phyloP scores from a whole-genome alignment of 2,797 vertebrate genomes.

The Argyrosomus regius region DNA sequence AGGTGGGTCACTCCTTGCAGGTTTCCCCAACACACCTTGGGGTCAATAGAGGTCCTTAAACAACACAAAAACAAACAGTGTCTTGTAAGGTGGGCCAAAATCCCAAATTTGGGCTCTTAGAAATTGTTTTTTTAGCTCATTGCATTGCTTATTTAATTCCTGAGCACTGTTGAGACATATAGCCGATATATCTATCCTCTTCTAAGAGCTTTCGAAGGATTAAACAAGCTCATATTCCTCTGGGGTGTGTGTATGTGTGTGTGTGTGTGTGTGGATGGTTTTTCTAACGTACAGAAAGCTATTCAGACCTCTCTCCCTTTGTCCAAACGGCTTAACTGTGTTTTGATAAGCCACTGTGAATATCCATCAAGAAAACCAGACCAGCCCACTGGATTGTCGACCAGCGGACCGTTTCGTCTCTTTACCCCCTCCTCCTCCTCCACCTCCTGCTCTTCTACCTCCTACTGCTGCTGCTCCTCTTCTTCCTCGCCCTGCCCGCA shows the following conservation, averaged over 20 bases:
- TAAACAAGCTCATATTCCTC: slow-evolving; percentile 42
- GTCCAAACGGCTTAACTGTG: slow-evolving; percentile 68
- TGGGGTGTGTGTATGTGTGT: not conserved
- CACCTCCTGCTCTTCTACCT: not conserved
- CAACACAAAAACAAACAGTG: not conserved
- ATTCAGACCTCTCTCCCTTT: slow-evolving; percentile 50
- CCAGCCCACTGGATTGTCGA: slow-evolving; percentile 72
- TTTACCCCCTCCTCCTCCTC: not conserved
- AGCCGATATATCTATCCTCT: slow-evolving; percentile 24
- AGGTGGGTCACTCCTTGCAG: not conserved
- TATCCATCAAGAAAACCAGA: slow-evolving; percentile 76
- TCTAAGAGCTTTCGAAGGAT: slow-evolving; percentile 45
- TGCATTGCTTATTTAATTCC: not conserved
- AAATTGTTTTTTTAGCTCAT: not conserved
- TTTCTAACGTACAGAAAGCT: slow-evolving; percentile 33
- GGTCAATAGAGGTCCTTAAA: not conserved
- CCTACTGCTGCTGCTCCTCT: not conserved
- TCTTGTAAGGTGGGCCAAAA: not conserved
- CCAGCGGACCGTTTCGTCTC: slow-evolving; percentile 50
- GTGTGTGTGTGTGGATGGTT: slow-evolving; percentile 22
- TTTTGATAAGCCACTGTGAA: slow-evolving; percentile 78
- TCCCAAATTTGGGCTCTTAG: not conserved
- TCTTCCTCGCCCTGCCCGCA: slow-evolving; percentile 46
- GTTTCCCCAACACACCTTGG: accelerated
- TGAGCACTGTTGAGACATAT: slow-evolving; percentile 13